A percentile compares a stretch with the other conserved stretches of the same genome.
phyloP scores from a whole-genome alignment of 2,113 vertebrate genomes.

The Pseudonaja textilis region DNA sequence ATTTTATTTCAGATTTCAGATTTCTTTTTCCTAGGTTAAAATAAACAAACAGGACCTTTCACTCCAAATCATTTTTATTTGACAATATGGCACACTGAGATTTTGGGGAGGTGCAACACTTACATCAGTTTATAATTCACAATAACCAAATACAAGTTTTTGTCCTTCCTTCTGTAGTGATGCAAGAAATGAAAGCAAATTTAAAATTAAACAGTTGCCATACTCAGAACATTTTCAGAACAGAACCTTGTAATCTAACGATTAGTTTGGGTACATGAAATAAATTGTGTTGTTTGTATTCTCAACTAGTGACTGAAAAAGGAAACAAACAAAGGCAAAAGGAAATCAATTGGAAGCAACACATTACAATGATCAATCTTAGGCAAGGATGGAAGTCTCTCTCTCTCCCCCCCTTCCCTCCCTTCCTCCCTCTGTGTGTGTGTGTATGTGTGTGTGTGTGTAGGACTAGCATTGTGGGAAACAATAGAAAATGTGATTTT shows the following conservation, averaged over 20 bases:
- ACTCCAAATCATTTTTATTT: not conserved
- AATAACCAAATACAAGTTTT: conserved; percentile 62
- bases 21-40: not conserved
- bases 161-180: conserved; percentile 72
- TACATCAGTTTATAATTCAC: not conserved
- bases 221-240: conserved; percentile 78
- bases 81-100: not conserved
- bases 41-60: not conserved
- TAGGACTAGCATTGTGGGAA: conserved; percentile 67
- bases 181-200: conserved; percentile 74
- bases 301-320: conserved; percentile 61
- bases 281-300: conserved; percentile 75
- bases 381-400: conserved; percentile 67
- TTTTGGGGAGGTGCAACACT: not conserved
- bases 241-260: conserved; percentile 80
- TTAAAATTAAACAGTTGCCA: conserved; percentile 80
- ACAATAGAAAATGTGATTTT: conserved; percentile 58
- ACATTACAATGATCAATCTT: conserved; percentile 78
- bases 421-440: no score
- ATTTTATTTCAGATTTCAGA: not conserved
- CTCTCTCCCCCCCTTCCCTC: no score
- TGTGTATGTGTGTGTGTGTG: conserved; percentile 30
- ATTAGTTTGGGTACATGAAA: conserved; percentile 76
- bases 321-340: conserved; percentile 70
- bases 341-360: conserved; percentile 82